phyloP scores from a whole-genome alignment of 2,797 vertebrate species.

The Miichthys miiuy region DNA sequence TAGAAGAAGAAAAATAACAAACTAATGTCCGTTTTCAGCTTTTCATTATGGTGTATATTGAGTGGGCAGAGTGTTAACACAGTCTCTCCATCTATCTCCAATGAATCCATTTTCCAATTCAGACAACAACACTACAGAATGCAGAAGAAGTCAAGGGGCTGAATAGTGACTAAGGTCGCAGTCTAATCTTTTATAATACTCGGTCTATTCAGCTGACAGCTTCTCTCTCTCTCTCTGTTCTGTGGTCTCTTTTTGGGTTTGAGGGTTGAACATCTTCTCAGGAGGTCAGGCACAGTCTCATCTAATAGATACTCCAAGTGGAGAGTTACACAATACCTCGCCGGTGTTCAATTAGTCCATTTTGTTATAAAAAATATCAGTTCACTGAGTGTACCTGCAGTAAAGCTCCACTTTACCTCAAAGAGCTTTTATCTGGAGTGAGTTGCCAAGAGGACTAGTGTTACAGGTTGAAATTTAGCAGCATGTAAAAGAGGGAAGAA shows the following conservation, averaged over 20 bases:
- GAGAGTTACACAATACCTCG: constrained; percentile 23
- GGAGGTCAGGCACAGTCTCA: constrained; percentile 22
- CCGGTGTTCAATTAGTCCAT: constrained; percentile 28
- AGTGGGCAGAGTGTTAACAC: constrained; percentile 16
- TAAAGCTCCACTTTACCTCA: constrained; percentile 2
- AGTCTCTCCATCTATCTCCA: constrained; percentile 8
- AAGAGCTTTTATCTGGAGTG: constrained; percentile 11
- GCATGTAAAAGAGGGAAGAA: background rate
- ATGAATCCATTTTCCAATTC: constrained; percentile 36
- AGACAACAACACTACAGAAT: constrained; percentile 17
- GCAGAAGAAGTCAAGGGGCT: constrained; percentile 26
- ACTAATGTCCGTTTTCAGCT: background rate
- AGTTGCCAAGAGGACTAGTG: background rate
- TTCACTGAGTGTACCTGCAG: background rate
- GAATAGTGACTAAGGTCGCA: constrained; percentile 25
- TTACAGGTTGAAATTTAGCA: background rate
- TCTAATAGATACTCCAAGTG: constrained; percentile 26
- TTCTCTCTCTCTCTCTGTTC: constrained; percentile 7
- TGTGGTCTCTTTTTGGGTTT: constrained; percentile 7
- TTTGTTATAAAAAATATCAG: constrained; percentile 31
- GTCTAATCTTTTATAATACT: background rate
- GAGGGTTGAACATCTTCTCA: constrained; percentile 30
- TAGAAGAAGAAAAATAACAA: background rate
- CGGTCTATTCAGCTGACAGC: constrained; percentile 1
- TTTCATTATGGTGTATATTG: constrained; percentile 5